These are phyloP conservation scores for Lycorma delicatula DNA, from an alignment of 1,140 invertebrate genomes.

Conservation along the genomic window DNA sequence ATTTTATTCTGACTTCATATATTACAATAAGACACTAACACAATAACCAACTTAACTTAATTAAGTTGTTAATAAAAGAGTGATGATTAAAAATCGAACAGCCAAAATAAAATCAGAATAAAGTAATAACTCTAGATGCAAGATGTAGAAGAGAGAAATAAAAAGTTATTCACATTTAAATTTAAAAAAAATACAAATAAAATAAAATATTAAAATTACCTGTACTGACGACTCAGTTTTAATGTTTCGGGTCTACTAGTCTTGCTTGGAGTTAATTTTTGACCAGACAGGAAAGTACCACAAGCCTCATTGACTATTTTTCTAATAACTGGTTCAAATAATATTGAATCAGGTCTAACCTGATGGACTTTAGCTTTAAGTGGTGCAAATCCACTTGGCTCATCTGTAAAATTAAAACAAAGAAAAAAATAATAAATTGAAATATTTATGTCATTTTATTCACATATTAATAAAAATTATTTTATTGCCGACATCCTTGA, in stretches of 20 bases:
- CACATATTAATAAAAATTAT: background rate
- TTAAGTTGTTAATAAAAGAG: background rate
- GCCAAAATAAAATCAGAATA: too few relatives aligned
- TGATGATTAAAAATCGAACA: background rate
- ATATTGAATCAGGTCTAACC: conserved; percentile 50
- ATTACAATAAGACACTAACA: background rate
- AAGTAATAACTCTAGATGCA: too few relatives aligned
- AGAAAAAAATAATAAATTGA: conserved; percentile 6
- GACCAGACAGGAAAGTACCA: conserved; percentile 60
- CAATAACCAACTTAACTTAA: background rate
- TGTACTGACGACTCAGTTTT: conserved; percentile 72
- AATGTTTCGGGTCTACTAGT: conserved; percentile 45
- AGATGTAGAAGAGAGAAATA: too few relatives aligned
- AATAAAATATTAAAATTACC: conserved; percentile 32
- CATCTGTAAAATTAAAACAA: conserved; percentile 34
- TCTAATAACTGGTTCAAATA: conserved; percentile 60
- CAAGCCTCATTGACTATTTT: conserved; percentile 83
- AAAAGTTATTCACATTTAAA: background rate
- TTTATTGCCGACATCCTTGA: background rate
- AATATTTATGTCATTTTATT: conserved; percentile 8
- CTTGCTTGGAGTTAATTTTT: conserved; percentile 41
- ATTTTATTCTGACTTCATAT: background rate
- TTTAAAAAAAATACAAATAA: conserved; percentile 3
- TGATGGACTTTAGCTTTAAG: conserved; percentile 40
- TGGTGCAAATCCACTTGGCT: conserved; percentile 41